Evolutionary conservation across 2,888 invertebrate genomes (phyloP).

Genomic region (Agrochola lychnidis): DNA sequence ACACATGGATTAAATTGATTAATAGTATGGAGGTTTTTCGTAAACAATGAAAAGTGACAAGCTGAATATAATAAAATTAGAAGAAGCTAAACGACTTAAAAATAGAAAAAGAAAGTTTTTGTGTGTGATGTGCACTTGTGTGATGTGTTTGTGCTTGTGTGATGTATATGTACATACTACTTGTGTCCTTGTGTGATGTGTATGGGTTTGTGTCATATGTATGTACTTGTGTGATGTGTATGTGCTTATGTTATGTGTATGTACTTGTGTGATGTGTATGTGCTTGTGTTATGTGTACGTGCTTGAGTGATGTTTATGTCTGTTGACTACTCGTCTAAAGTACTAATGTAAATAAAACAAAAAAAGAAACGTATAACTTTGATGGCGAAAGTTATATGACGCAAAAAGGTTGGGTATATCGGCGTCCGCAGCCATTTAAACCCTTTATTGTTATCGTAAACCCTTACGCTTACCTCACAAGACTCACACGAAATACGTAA

Average conservation of each 20-base stretch:
- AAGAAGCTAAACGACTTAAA: background rate
- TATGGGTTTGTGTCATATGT: too few relatives aligned
- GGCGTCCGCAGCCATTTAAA: slow-evolving; percentile 38
- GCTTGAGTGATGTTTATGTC: background rate
- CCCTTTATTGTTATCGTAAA: slow-evolving; percentile 51
- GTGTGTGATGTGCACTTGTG: too few relatives aligned
- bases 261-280: too few relatives aligned
- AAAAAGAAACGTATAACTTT: slow-evolving; percentile 15
- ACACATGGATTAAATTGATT: background rate
- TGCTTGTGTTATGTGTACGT: background rate
- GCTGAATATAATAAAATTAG: background rate
- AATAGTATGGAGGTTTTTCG: background rate
- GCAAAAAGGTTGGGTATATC: slow-evolving; percentile 27
- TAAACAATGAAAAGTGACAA: background rate
- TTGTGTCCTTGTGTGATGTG: too few relatives aligned
- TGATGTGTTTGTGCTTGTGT: too few relatives aligned
- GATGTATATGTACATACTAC: background rate
- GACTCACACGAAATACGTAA: background rate
- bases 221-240: background rate
- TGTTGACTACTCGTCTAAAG: background rate
- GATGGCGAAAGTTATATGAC: slow-evolving; percentile 24
- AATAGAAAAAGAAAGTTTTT: background rate
- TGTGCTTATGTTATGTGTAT: background rate
- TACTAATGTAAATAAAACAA: slow-evolving; percentile 1
- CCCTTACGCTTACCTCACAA: slow-evolving; percentile 49